These are phyloP conservation scores for Saccopteryx bilineata DNA, from an alignment of 2,113 vertebrate genomes.

Conservation along the genomic window DNA sequence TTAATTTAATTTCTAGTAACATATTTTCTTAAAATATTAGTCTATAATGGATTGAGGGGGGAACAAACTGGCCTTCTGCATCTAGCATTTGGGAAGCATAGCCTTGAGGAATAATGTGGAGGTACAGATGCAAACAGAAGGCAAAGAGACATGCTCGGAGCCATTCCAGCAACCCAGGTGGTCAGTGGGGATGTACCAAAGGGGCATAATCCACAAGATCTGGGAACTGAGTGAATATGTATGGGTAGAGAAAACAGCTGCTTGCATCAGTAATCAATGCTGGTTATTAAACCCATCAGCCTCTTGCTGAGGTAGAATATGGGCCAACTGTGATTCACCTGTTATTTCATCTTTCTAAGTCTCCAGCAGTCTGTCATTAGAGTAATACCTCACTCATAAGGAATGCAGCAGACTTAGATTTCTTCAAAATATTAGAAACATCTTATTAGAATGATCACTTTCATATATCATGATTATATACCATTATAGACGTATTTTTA, in stretches of 20 bases:
- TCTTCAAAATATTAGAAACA: neutral
- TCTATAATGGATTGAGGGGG: neutral
- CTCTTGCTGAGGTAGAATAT: neutral
- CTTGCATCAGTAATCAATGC: neutral
- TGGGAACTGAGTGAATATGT: neutral
- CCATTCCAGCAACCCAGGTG: neutral
- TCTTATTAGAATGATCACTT: neutral
- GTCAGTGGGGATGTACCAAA: neutral
- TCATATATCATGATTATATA: neutral
- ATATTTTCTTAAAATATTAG: conserved; percentile 10
- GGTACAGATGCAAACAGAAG: neutral
- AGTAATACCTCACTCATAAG: neutral
- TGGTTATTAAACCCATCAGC: neutral
- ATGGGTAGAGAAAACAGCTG: neutral
- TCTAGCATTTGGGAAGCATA: neutral
- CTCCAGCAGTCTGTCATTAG: neutral
- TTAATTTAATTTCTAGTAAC: neutral
- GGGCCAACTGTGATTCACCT: neutral
- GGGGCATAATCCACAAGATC: neutral
- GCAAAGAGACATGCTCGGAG: neutral
- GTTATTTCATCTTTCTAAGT: neutral
- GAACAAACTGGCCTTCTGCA: neutral
- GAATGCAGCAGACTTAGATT: neutral
- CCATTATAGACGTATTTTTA: neutral
- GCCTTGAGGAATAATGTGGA: neutral